These are phyloP conservation scores for Austrofundulus limnaeus DNA, from an alignment of 2,113 vertebrate genomes.

Conservation along the genomic window DNA sequence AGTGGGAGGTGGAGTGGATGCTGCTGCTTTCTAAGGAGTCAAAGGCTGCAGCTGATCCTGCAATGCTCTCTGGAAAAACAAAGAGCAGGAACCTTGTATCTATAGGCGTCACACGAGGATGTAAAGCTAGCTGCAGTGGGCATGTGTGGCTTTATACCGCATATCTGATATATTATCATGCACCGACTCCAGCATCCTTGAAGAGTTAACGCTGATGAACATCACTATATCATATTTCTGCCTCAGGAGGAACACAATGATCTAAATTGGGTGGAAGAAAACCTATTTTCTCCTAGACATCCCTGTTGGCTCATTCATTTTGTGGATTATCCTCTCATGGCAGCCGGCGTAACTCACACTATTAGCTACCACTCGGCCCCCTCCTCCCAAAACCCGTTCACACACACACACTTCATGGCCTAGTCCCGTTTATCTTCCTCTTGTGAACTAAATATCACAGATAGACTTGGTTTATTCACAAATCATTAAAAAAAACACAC, in stretches of 20 bases:
- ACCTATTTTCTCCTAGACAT: conserved; percentile 10
- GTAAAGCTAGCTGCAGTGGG: conserved; percentile 5
- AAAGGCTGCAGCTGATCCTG: background rate
- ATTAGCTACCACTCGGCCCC: background rate
- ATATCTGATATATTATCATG: conserved; percentile 9
- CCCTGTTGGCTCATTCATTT: conserved; percentile 27
- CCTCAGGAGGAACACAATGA: conserved; percentile 31
- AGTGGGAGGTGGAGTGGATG: conserved; percentile 43
- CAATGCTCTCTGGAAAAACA: conserved; percentile 25
- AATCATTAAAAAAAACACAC: conserved; percentile 8
- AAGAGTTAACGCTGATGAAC: conserved; percentile 19
- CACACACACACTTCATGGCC: background rate
- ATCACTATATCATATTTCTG: conserved; percentile 30
- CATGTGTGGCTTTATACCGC: background rate
- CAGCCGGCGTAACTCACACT: conserved; percentile 8
- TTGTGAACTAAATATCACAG: background rate
- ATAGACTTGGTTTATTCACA: background rate
- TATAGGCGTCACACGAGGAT: conserved; percentile 2
- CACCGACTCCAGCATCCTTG: background rate
- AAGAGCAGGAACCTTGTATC: conserved; percentile 15
- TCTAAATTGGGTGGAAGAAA: conserved; percentile 40
- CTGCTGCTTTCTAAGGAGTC: conserved; percentile 28
- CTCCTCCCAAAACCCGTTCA: background rate
- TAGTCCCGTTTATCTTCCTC: conserved; percentile 4
- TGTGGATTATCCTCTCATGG: conserved; percentile 27